Base-by-base conservation (phyloP, 2,888 invertebrate genomes). In the Drosophila flavopinicola region DNA sequence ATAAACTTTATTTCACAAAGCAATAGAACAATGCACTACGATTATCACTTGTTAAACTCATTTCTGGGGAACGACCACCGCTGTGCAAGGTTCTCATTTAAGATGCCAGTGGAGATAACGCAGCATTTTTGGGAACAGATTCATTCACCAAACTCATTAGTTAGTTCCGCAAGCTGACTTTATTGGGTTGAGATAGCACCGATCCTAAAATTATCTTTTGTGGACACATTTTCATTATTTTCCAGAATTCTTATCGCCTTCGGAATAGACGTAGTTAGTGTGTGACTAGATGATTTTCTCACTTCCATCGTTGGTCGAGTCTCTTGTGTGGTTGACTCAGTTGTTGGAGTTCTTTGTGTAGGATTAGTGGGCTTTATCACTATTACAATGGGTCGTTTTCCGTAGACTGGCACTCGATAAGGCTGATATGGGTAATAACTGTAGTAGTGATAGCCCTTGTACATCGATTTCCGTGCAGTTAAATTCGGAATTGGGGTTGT, bases 1-100 rank as follows among this genome's bases (percentile, higher is more conserved):
- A 33, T 4, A 29, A 29, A 13, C 11, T 20, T 13, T 51, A 23
- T 60, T 20, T 13, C 20, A 42, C 69, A 56, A 51, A 42, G 7
- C 32, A n/a, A 6, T 27, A 2, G 11, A 48, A 68, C 69, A 69
- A 69, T 57, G 37, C 9, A 6, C 11, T 20, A 11, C 48, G 20
- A 49, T 53, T 41, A 58, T 15, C 20, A 38, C 35, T 45, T 45
- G 27, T 32, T 42, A 32, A 38, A 49, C 23, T 7, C n/a, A 38
- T 35, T 17, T 52, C 35, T 25, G 9, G 15, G 6, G 23, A 24
- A 13, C 15, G 41, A 42, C 27, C 11, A 29, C 29, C 39, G 33
- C 25, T 35, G 11, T 23, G 29, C 5, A 15, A 44, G 0, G 9
- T 29, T 17, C 15, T 5, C 9, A 42, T 17, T 1, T 17, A n/a